Evolutionary conservation across 37 sponge, comb jelly and placozoan genomes (phyloP).

Genomic region (Corticium candelabrum): DNA sequence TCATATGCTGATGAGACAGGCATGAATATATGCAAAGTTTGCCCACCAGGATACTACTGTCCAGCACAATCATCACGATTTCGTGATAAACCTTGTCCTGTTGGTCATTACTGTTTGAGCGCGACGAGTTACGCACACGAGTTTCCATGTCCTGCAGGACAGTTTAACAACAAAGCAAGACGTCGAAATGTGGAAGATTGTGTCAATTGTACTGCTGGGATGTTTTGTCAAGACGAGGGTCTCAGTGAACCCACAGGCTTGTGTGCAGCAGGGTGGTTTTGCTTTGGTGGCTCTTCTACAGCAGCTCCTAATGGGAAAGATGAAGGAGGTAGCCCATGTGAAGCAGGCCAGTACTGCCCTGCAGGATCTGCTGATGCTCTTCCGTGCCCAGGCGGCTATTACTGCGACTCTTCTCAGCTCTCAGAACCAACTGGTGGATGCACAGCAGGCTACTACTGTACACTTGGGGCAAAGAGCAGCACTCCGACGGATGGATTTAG

Average conservation of each 20-base stretch:
- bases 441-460: conserved; percentile 17
- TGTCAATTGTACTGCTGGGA: conserved; percentile 11
- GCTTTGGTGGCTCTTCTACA: background rate
- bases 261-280: conserved; percentile 23
- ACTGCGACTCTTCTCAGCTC: conserved; percentile 7
- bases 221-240: conserved; percentile 13
- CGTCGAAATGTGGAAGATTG: background rate
- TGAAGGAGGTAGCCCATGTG: conserved; percentile 11
- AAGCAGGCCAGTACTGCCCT: conserved; percentile 25
- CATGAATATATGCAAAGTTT: background rate
- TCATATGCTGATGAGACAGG: conserved; percentile 17
- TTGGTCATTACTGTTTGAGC: conserved; percentile 24
- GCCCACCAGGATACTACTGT: conserved; percentile 25
- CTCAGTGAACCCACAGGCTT: conserved; percentile 15
- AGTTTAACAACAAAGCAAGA: conserved; percentile 12
- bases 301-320: background rate
- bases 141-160: conserved; percentile 26
- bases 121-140: conserved; percentile 7
- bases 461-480: background rate
- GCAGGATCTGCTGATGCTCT: conserved; percentile 3
- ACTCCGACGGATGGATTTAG: background rate
- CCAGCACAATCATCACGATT: background rate
- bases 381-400: conserved; percentile 20
- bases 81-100: conserved; percentile 10
- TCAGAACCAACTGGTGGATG: conserved; percentile 20